A percentile compares a stretch with the other conserved stretches of the same genome.
Conservation (phyloP, 2,888 invertebrate genomes). For the Spisula subtruncata region DNA sequence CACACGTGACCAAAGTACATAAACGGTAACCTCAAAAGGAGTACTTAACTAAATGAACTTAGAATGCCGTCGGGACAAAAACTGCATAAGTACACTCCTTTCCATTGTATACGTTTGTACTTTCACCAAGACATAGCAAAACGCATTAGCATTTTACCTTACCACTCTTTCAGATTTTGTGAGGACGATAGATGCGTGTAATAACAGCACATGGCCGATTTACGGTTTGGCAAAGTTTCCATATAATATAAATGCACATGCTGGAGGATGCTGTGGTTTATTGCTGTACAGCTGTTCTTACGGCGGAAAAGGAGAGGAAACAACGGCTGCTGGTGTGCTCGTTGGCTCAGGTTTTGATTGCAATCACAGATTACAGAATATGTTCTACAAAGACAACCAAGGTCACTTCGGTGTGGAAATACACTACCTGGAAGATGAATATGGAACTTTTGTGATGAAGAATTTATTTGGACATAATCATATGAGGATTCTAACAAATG, state of each 20-base stretch:
- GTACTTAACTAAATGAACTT: too few relatives aligned
- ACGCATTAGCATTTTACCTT: background rate
- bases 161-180: conserved; percentile 47
- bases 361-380: conserved; percentile 67
- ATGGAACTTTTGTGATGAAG: conserved; percentile 74
- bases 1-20: too few relatives aligned
- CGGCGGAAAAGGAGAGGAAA: conserved; percentile 75
- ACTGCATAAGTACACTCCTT: too few relatives aligned
- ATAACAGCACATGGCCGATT: conserved; percentile 77
- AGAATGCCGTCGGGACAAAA: too few relatives aligned
- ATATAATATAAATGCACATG: conserved; percentile 75
- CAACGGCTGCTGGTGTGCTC: conserved; percentile 73
- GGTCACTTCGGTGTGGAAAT: conserved; percentile 78
- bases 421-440: conserved; percentile 70
- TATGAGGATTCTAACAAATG: conserved; percentile 75
- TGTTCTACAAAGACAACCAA: conserved; percentile 63
- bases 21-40: too few relatives aligned
- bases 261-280: conserved; percentile 77
- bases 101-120: too few relatives aligned
- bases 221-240: conserved; percentile 69
- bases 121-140: too few relatives aligned
- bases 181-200: conserved; percentile 40
- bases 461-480: conserved; percentile 78
- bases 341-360: conserved; percentile 77
- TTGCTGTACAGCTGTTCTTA: conserved; percentile 72